These are phyloP conservation scores for Isichthys henryi DNA, from an alignment of 2,113 vertebrate genomes.

Conservation along the genomic window DNA sequence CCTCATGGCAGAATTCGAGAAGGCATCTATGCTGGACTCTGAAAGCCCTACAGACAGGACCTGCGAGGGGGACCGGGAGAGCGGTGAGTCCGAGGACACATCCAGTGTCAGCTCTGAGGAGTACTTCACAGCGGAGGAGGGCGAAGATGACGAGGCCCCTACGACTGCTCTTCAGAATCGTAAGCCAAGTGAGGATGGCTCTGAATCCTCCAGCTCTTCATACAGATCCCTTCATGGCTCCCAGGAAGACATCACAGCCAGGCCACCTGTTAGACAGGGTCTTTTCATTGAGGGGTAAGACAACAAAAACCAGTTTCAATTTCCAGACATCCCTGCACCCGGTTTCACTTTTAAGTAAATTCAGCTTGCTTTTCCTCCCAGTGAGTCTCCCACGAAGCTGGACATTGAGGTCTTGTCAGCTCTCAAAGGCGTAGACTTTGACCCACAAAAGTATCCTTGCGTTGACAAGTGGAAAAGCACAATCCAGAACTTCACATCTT, in stretches of 20 bases:
- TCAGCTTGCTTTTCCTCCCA: conserved; percentile 37
- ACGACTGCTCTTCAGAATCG: conserved; percentile 37
- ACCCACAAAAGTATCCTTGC: conserved; percentile 67
- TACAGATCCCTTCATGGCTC: conserved; percentile 55
- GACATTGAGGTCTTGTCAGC: conserved; percentile 80
- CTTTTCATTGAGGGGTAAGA: conserved; percentile 86
- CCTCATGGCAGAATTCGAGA: conserved; percentile 75
- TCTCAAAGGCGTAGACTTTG: conserved; percentile 59
- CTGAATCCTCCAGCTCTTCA: conserved; percentile 42
- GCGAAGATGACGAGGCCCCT: conserved; percentile 6
- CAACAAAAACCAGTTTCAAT: too few relatives aligned
- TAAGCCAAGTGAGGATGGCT: conserved; percentile 42
- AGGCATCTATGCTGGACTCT: conserved; percentile 61
- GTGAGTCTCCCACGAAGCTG: conserved; percentile 78
- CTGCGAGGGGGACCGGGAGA: conserved; percentile 17
- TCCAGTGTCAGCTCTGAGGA: conserved; percentile 48
- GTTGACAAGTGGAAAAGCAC: conserved; percentile 71
- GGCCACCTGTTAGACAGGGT: conserved; percentile 43
- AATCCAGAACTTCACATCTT: conserved; percentile 61
- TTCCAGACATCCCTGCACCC: not conserved
- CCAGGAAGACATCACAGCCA: conserved; percentile 52
- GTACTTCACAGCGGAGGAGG: conserved; percentile 53
- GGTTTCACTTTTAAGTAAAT: not conserved
- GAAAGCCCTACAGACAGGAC: conserved; percentile 31
- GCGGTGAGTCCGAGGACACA: conserved; percentile 9